Conservation (phyloP, 2,797 vertebrate genomes). For the Hoplostethus atlanticus region DNA sequence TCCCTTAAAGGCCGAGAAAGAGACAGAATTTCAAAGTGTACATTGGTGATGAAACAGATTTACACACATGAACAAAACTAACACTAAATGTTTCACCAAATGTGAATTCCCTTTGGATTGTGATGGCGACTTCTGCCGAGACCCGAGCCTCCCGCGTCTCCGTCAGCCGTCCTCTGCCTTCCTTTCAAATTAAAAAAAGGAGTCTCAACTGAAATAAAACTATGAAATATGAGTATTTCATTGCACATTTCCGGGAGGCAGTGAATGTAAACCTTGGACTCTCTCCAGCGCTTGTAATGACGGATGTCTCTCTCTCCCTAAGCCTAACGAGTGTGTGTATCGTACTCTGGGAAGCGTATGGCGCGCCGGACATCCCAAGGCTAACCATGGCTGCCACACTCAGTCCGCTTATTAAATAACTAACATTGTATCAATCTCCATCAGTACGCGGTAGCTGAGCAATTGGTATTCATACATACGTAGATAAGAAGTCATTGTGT, state of each 20-base stretch:
- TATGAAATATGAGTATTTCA: slow-evolving; percentile 9
- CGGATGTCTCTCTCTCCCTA: background rate
- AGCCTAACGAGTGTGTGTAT: slow-evolving; percentile 40
- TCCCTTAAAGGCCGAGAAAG: background rate
- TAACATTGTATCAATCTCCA: slow-evolving; percentile 48
- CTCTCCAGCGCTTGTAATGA: slow-evolving; percentile 52
- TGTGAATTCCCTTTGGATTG: slow-evolving; percentile 28
- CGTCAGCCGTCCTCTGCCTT: slow-evolving; percentile 37
- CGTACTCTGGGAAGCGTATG: too few relatives aligned
- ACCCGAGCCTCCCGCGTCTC: background rate
- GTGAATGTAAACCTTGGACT: slow-evolving; percentile 64
- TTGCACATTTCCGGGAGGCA: slow-evolving; percentile 52
- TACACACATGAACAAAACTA: background rate
- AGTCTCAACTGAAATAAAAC: slow-evolving; percentile 13
- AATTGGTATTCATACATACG: slow-evolving; percentile 61
- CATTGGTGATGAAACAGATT: background rate
- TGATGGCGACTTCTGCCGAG: slow-evolving; percentile 10
- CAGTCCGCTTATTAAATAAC: background rate
- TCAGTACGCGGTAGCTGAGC: slow-evolving; percentile 30
- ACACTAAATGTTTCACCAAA: background rate
- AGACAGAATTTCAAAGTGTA: background rate
- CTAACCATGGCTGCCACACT: slow-evolving; percentile 51
- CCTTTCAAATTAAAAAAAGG: background rate
- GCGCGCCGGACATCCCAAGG: slow-evolving; percentile 13
- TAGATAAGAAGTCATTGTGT: slow-evolving; percentile 69